Evolutionary conservation across 2,888 invertebrate genomes (phyloP), one percentile per base, ranked within the genome.

Genomic region (Hirtodrosophila histrioides): DNA sequence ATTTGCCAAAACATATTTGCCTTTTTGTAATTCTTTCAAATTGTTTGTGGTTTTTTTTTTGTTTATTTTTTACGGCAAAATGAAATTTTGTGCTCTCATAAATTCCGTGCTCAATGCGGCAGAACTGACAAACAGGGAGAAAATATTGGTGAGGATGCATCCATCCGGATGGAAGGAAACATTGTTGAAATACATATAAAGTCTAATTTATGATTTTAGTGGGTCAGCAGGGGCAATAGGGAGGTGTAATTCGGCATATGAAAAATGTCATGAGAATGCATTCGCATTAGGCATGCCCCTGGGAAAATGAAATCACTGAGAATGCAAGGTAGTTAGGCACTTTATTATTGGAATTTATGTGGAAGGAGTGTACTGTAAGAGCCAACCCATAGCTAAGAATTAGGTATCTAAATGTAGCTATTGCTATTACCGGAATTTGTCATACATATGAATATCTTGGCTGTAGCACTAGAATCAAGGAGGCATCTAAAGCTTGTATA

Each of bases 71-170:
- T 40, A 55, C 54, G 60, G 65, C 69, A 61, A 79, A 62, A 70
- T 66, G 58, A 80, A 77, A 66, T 84, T 82, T 31, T 78, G 46
- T 57, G 39, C 46, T 43, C 58, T 44, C 86, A 72, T 81, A 81
- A 81, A 81, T 81, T 85, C 76, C 57, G 71, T 78, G 79, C 82
- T 75, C 86, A 82, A 85, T 82, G 87, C 81, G 83, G 88, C 88
- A 68, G 64, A 85, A 86, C 69, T 56, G 60, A 58, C 64, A 68
- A 29, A 29, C 29, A 24, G 36, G 10, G 27, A n/a, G 31, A 6
- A n/a, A n/a, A 33, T 4, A 31, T 31, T 31, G 10, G 10, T 23
- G 24, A n/a, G 8, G 48, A 7, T 0, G 29, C 12, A 35, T 27
- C 27, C 27, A 4, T 27, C 27, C 27, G 27, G 17, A 23, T 9